Conservation (phyloP, 2,797 vertebrate species). For the Myotis vivesi region DNA sequence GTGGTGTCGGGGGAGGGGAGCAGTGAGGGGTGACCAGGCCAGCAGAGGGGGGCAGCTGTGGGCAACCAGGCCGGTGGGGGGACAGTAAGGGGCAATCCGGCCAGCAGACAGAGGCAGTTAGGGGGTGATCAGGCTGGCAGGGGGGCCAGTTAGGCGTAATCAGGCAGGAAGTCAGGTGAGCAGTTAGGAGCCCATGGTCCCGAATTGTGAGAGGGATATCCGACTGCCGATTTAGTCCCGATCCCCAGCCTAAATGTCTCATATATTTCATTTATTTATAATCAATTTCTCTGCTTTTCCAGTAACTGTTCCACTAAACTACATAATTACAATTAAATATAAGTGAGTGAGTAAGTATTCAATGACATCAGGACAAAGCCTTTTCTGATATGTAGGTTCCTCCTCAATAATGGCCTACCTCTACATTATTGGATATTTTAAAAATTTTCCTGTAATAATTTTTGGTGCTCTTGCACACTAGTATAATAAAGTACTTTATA, state of each 20-base stretch:
- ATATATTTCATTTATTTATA: not conserved
- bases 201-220: too few species aligned
- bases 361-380: not conserved
- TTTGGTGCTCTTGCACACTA: not conserved
- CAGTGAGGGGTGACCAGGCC: too few species aligned
- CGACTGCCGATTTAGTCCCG: too few species aligned
- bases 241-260: not conserved
- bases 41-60: too few species aligned
- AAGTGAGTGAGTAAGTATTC: not conserved
- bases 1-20: too few species aligned
- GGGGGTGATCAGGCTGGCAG: too few species aligned
- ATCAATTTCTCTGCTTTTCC: not conserved
- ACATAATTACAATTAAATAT: not conserved
- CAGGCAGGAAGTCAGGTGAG: too few species aligned
- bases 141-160: too few species aligned
- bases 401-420: not conserved
- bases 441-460: not conserved
- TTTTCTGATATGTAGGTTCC: not conserved
- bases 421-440: not conserved
- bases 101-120: too few species aligned
- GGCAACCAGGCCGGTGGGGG: too few species aligned
- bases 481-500: not conserved
- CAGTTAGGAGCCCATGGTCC: too few species aligned
- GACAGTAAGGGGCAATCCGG: too few species aligned
- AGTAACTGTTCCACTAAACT: not conserved